A percentile compares a stretch with the other conserved stretches of the same genome.
These are phyloP conservation scores for Meiosimyza decipiens DNA, from an alignment of 2,888 invertebrate species.

Conservation along the genomic window DNA sequence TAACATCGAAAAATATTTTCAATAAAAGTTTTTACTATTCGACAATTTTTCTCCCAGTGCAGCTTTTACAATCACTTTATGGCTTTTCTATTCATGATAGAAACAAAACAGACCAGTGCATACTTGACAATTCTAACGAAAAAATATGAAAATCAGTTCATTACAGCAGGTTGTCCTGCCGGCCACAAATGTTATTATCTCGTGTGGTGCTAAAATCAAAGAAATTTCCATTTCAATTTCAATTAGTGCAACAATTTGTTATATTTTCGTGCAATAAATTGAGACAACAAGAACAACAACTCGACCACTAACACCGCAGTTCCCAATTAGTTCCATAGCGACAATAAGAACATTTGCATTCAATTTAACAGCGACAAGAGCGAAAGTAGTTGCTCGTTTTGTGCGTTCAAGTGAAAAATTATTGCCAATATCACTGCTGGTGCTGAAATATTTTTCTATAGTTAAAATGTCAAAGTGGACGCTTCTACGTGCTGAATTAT, in stretches of 20 bases:
- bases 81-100: conserved; percentile 16
- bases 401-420: too few relatives aligned
- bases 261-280: too few relatives aligned
- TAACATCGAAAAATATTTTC: too few relatives aligned
- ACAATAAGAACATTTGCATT: neutral
- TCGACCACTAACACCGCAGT: neutral
- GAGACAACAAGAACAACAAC: neutral
- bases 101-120: neutral
- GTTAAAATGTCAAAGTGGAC: conserved; percentile 51
- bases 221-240: conserved; percentile 11
- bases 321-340: neutral
- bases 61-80: conserved; percentile 7
- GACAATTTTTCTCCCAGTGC: conserved; percentile 33
- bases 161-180: conserved; percentile 41
- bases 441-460: too few relatives aligned
- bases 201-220: conserved; percentile 6
- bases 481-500: conserved; percentile 47
- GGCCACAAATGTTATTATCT: conserved; percentile 11
- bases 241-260: conserved; percentile 21
- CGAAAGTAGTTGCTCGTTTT: too few relatives aligned
- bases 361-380: too few relatives aligned
- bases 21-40: neutral
- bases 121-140: neutral
- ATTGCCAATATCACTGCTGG: too few relatives aligned
- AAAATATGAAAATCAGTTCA: conserved; percentile 43